Evolutionary conservation across 2,888 invertebrate species (phyloP).

Genomic region (Andrena dorsata): DNA sequence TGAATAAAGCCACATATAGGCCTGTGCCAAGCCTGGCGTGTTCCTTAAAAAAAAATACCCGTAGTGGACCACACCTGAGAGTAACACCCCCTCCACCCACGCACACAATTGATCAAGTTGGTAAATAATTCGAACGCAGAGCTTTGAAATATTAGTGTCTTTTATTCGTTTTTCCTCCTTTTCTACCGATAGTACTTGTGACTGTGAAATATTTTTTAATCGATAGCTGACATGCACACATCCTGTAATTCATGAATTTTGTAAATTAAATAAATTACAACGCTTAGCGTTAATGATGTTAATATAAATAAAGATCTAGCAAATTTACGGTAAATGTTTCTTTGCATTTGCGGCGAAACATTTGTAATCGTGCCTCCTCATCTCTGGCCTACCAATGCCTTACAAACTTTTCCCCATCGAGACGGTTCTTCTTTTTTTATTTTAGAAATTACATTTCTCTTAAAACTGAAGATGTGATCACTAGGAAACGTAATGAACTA

Average conservation of each 20-base stretch:
- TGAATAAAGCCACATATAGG: too few relatives aligned
- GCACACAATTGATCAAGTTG: slow-evolving; percentile 73
- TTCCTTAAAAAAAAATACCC: too few relatives aligned
- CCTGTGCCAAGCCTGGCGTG: too few relatives aligned
- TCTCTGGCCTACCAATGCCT: not conserved
- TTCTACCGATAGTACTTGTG: slow-evolving; percentile 60
- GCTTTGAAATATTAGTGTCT: slow-evolving; percentile 33
- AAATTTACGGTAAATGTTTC: slow-evolving; percentile 58
- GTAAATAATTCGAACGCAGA: slow-evolving; percentile 64
- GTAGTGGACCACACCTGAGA: too few relatives aligned
- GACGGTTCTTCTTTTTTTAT: not conserved
- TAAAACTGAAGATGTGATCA: not conserved
- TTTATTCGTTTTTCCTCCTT: slow-evolving; percentile 33
- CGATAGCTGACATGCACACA: slow-evolving; percentile 71
- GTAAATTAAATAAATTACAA: slow-evolving; percentile 68
- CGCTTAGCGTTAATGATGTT: slow-evolving; percentile 68
- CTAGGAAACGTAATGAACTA: slow-evolving; percentile 18
- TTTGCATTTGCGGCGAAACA: slow-evolving; percentile 5
- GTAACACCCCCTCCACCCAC: too few relatives aligned
- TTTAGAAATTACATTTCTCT: slow-evolving; percentile 21
- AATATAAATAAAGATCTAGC: slow-evolving; percentile 69
- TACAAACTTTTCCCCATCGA: not conserved
- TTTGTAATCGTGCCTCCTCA: not conserved
- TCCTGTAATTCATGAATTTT: slow-evolving; percentile 68
- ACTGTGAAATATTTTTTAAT: slow-evolving; percentile 65